Evolutionary conservation across 2,888 invertebrate genomes (phyloP).

Genomic region (Epistrophella euchroma): DNA sequence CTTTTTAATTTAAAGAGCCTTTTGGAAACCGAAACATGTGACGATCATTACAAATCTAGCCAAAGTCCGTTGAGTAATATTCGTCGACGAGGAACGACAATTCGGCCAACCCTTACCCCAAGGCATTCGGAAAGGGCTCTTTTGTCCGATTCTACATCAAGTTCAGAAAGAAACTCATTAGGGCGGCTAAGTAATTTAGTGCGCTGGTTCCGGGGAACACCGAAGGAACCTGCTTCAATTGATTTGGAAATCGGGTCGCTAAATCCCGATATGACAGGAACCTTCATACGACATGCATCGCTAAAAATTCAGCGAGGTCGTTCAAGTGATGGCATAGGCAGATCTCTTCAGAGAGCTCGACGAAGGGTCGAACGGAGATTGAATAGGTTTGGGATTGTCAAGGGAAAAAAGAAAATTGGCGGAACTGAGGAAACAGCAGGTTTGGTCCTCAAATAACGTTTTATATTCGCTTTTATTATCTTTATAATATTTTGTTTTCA

Average conservation of each 20-base stretch:
- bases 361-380: constrained; percentile 95
- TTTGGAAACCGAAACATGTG: constrained; percentile 90
- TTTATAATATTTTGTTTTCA: constrained; percentile 76
- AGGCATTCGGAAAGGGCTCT: constrained; percentile 93
- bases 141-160: constrained; percentile 85
- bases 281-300: constrained; percentile 85
- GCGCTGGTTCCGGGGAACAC: constrained; percentile 87
- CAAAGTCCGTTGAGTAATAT: constrained; percentile 92
- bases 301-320: constrained; percentile 83
- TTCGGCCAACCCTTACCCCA: constrained; percentile 88
- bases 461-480: constrained; percentile 79
- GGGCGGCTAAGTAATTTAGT: constrained; percentile 89
- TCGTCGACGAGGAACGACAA: constrained; percentile 86
- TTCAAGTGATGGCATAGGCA: constrained; percentile 85
- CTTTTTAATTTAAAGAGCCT: constrained; percentile 88
- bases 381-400: constrained; percentile 91
- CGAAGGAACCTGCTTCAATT: constrained; percentile 85
- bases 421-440: constrained; percentile 94
- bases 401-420: constrained; percentile 94
- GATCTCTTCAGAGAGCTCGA: constrained; percentile 91
- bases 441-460: constrained; percentile 82
- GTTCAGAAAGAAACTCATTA: constrained; percentile 83
- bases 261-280: constrained; percentile 86
- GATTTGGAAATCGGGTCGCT: constrained; percentile 85
- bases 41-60: constrained; percentile 89